These are phyloP conservation scores for Philotrypesis tridentata DNA, from an alignment of 1,140 invertebrate species.

Conservation along the genomic window DNA sequence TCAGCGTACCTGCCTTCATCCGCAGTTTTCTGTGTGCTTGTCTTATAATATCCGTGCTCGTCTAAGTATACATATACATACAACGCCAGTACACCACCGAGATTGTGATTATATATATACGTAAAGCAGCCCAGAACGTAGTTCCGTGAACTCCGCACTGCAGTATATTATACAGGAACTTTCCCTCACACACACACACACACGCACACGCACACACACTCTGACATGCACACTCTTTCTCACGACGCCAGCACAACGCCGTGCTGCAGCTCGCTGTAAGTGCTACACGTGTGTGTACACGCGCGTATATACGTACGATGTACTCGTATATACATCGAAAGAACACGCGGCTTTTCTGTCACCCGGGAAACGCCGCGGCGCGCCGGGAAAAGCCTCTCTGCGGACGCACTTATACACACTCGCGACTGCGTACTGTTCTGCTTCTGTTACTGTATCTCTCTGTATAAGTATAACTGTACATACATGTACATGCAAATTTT, in stretches of 20 bases:
- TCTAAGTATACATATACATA: not conserved
- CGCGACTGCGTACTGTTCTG: too few species aligned
- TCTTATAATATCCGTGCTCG: too few species aligned
- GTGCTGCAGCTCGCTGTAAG: not conserved
- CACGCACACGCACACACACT: too few species aligned
- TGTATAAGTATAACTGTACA: too few species aligned
- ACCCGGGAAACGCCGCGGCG: constrained; percentile 64
- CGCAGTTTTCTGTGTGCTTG: not conserved
- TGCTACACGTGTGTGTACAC: not conserved
- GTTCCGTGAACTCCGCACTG: not conserved
- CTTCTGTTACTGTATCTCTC: too few species aligned
- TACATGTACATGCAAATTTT: too few species aligned
- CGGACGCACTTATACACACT: not conserved
- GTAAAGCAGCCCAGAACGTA: not conserved
- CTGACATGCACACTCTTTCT: too few species aligned
- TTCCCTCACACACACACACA: too few species aligned
- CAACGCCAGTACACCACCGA: too few species aligned
- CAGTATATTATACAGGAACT: not conserved
- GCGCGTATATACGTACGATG: not conserved
- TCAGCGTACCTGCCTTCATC: not conserved
- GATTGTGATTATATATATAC: too few species aligned
- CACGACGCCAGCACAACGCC: not conserved
- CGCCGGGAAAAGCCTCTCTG: constrained; percentile 50
- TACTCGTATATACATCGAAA: not conserved
- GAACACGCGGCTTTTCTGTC: constrained; percentile 54